Conservation (phyloP, 2,797 vertebrate genomes). For the Myotis myotis region DNA sequence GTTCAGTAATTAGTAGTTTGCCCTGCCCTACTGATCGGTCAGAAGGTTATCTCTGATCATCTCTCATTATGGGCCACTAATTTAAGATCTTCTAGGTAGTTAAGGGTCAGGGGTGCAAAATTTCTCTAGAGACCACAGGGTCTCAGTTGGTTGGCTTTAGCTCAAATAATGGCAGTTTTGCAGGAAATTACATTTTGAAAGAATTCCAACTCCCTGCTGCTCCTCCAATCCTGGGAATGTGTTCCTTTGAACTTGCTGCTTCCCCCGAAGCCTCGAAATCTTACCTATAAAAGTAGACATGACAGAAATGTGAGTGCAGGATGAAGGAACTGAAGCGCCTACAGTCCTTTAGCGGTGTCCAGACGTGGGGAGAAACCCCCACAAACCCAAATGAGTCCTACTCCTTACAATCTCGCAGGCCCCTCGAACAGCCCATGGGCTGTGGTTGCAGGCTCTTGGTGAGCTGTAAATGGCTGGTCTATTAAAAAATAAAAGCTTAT, state of each 20-base stretch:
- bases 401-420: no score
- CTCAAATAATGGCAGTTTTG: neutral
- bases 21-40: neutral
- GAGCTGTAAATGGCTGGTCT: neutral
- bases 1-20: neutral
- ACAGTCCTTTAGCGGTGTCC: fast-evolving
- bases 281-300: neutral
- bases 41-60: neutral
- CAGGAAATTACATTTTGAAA: neutral
- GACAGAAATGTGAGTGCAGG: neutral
- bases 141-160: neutral
- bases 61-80: neutral
- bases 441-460: no score
- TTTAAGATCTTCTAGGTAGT: neutral
- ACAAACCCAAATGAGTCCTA: neutral
- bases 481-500: neutral
- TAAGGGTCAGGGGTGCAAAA: neutral
- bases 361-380: neutral
- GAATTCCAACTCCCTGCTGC: neutral
- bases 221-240: neutral
- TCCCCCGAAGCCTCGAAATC: neutral
- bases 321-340: neutral
- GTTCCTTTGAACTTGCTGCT: neutral
- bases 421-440: fast-evolving
- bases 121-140: neutral